A percentile compares a stretch with the other conserved stretches of the same genome.
Evolutionary conservation across 2,888 invertebrate genomes (phyloP).

Genomic region (Nomada ruficornis): DNA sequence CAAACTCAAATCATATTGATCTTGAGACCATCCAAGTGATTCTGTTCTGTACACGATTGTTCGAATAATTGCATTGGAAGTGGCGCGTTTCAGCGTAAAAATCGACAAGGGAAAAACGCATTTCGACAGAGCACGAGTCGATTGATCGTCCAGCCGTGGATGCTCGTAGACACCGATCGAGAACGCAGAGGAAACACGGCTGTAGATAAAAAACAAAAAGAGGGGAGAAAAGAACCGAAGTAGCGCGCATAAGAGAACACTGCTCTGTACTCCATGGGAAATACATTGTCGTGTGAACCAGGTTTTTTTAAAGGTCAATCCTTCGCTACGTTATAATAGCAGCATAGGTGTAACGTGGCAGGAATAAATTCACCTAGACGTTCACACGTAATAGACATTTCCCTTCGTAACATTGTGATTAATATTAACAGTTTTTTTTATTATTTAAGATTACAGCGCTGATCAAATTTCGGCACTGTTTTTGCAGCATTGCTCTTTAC

Average conservation of each 20-base stretch:
- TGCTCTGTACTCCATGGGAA: neutral
- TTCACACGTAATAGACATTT: neutral
- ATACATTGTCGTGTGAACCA: neutral
- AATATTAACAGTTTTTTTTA: neutral
- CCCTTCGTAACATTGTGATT: neutral
- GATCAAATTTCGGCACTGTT: no score
- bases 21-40: neutral
- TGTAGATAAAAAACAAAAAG: neutral
- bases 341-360: no score
- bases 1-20: conserved; percentile 1
- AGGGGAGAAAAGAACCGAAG: neutral
- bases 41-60: neutral
- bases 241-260: neutral
- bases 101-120: conserved; percentile 12
- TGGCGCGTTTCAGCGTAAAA: conserved; percentile 30
- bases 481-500: no score
- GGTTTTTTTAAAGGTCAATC: conserved; percentile 9
- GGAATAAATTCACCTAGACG: neutral
- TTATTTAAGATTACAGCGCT: no score
- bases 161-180: conserved; percentile 16
- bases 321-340: neutral
- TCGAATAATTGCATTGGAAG: conserved; percentile 25
- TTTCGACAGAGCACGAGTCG: conserved; percentile 27
- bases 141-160: conserved; percentile 36
- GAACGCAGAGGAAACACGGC: conserved; percentile 7